These are phyloP conservation scores for Machaerirhynchus nigripectus DNA, from an alignment of 2,113 vertebrate species.

Conservation along the genomic window DNA sequence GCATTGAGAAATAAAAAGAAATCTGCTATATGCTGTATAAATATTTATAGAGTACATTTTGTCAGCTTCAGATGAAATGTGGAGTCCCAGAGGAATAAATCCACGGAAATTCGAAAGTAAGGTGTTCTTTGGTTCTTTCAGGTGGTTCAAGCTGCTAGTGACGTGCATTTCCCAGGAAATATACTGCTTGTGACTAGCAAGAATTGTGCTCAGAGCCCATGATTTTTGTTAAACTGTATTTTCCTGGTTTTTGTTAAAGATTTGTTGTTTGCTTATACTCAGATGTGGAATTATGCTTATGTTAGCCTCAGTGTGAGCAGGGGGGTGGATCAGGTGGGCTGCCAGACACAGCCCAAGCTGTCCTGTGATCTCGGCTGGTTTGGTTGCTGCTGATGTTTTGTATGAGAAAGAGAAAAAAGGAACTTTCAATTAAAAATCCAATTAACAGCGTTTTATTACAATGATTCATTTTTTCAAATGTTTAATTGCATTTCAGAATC, in stretches of 20 bases:
- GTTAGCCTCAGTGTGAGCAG: neutral
- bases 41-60: conserved; percentile 15
- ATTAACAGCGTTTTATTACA: neutral
- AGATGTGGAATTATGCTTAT: neutral
- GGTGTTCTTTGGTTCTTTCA: neutral
- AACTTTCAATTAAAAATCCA: conserved; percentile 44
- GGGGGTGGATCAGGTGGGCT: neutral
- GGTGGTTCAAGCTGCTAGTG: neutral
- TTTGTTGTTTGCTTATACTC: neutral
- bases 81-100: neutral
- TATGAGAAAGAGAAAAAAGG: conserved; percentile 5
- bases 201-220: neutral
- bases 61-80: conserved; percentile 2
- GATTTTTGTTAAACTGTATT: neutral
- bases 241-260: neutral
- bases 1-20: neutral
- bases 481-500: conserved; percentile 44
- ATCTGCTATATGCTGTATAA: neutral
- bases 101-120: neutral
- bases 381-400: conserved; percentile 21
- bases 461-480: conserved; percentile 19
- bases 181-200: neutral
- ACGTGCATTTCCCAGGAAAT: neutral
- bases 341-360: neutral
- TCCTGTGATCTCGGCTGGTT: neutral